These are phyloP conservation scores for Seriola aureovittata DNA, from an alignment of 2,113 vertebrate species.

Conservation along the genomic window DNA sequence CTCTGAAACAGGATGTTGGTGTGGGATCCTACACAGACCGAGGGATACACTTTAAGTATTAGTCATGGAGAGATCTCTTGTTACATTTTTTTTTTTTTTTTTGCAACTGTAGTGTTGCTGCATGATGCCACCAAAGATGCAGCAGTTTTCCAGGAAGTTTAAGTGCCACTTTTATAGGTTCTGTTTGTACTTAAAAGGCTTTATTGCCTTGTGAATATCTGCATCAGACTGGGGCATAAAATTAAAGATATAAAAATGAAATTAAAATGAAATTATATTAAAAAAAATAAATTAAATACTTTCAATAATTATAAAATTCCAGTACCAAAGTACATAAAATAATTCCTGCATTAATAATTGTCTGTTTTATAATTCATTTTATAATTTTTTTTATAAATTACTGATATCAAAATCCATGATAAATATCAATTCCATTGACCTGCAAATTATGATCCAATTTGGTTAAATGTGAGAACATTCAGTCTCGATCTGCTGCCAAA, in stretches of 20 bases:
- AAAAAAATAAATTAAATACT: neutral
- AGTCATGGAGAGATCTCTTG: too few species aligned
- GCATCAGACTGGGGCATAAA: neutral
- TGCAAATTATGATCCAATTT: neutral
- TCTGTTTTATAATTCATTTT: neutral
- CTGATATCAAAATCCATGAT: neutral
- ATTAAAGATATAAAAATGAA: neutral
- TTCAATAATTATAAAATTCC: neutral
- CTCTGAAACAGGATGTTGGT: neutral
- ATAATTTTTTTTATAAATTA: neutral
- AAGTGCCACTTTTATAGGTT: neutral
- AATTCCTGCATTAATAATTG: neutral
- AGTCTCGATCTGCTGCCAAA: neutral
- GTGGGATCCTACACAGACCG: neutral
- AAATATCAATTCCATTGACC: neutral
- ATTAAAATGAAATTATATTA: neutral
- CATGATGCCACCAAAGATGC: neutral
- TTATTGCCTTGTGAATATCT: neutral
- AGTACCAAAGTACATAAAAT: neutral
- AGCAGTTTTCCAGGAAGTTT: neutral
- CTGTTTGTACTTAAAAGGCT: neutral
- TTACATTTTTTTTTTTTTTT: neutral
- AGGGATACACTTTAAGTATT: too few species aligned
- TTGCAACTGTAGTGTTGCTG: neutral
- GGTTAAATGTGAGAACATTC: slow-evolving; percentile 1